Base-by-base conservation (phyloP, 2,888 invertebrate genomes). In the Hypsopygia costalis region DNA sequence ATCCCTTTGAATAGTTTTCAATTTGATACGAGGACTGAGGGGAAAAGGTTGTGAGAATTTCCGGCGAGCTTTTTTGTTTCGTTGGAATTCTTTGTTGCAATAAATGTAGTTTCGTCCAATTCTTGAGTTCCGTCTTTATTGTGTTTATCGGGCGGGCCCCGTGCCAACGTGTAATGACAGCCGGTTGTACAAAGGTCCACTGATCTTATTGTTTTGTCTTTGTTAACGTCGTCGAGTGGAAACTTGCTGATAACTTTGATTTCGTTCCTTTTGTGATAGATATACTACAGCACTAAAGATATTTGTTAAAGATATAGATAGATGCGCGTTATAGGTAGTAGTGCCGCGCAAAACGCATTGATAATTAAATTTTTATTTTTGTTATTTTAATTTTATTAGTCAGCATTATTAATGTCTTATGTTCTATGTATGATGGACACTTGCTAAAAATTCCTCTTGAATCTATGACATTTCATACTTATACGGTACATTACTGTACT, bases 1-100 rank as follows among this genome's bases (percentile, higher is more conserved):
- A 44, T 51, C 54, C 54, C 42, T 50, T 49, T 46, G 51, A 55
- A 62, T 62, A 59, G 53, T 62, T 62, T 67, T 60, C 62, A 62
- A 58, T 67, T 62, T 58, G 58, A 62, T 58, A 60, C 55, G 61
- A 53, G 49, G 56, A 20, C 32, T 25, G 31, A 31, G 3, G 25
- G 10, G 28, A 37, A 35, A 39, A 43, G 41, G 43, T 48, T 36
- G 41, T 20, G 35, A 33, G 22, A 36, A 42, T 40, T 36, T 29
- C 11, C 1, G 20, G 16, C 31, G 20, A 8, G 28, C 34, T 36
- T 40, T n/a, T 36, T 36, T 21, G 43, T 40, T 33, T 25, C 12
- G n/a, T 11, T n/a, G 12, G 11, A 11, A 25, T 9, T 36, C 16
- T 11, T 25, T 27, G 6, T 12, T 6, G 8, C 36, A 36, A 36